Evolutionary conservation across 2,797 vertebrate genomes (phyloP).

Genomic region (Aeoliscus strigatus): DNA sequence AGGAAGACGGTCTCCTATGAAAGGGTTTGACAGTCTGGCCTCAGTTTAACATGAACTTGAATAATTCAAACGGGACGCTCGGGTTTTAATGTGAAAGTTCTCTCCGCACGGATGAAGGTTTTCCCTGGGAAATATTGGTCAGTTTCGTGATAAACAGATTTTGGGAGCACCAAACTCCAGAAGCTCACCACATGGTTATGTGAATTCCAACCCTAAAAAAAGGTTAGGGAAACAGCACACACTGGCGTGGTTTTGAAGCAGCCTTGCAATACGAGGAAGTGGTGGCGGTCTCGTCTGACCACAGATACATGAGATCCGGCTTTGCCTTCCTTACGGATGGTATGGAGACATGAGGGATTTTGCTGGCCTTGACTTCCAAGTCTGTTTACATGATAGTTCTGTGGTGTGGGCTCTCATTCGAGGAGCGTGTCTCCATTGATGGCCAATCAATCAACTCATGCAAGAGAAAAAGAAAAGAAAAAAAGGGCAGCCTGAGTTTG

Average conservation of each 20-base stretch:
- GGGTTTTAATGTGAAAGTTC: constrained; percentile 6
- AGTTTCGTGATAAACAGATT: constrained; percentile 66
- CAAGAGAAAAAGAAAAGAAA: constrained; percentile 52
- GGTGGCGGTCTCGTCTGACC: constrained; percentile 76
- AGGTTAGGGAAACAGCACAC: constrained; percentile 60
- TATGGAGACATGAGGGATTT: constrained; percentile 74
- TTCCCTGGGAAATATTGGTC: constrained; percentile 35
- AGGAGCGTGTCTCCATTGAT: constrained; percentile 68
- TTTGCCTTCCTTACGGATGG: constrained; percentile 72
- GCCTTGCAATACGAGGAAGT: constrained; percentile 78
- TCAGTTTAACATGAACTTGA: constrained; percentile 45
- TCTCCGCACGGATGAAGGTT: constrained; percentile 32
- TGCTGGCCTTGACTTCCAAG: constrained; percentile 76
- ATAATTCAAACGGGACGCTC: constrained; percentile 25
- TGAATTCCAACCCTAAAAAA: constrained; percentile 67
- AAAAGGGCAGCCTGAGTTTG: constrained; percentile 41
- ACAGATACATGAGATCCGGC: constrained; percentile 78
- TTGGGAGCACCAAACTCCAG: constrained; percentile 61
- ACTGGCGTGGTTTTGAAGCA: constrained; percentile 70
- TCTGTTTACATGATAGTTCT: constrained; percentile 70
- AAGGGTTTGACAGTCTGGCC: constrained; percentile 31
- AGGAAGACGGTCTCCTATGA: constrained; percentile 39
- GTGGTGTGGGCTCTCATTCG: constrained; percentile 50
- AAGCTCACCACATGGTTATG: constrained; percentile 68
- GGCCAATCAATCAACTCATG: constrained; percentile 71